Base-by-base conservation (phyloP, 2,888 invertebrate genomes). In the Apamea anceps region DNA sequence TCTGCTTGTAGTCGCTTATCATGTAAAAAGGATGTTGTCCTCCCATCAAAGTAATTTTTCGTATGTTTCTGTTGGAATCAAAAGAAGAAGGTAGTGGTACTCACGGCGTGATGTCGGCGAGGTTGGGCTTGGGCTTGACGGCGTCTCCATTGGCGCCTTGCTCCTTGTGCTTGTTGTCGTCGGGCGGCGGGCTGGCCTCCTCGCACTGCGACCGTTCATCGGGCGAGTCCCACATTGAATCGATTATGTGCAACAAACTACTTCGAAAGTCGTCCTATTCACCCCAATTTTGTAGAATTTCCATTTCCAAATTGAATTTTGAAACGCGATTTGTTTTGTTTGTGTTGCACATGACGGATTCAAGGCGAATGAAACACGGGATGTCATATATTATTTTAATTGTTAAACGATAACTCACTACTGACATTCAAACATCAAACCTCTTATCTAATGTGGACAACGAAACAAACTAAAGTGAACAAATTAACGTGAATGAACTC, bases 101-200 rank as follows among this genome's bases (percentile, higher is more conserved):
- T 97, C 94, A 98, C 98, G 98, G 98, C 87, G 98, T 98, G 87
- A 97, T 97, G 88, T 96, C 97, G 82, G 97, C 95, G 89, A 97
- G 91, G 91, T 96, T 95, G 89, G 97, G 97, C 88, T 97, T 97
- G 73, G 96, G 94, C 89, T 97, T 97, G 93, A 93, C 90, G 71
- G 94, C 95, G 90, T 96, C 93, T 90, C 97, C 92, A 93, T 95
- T 95, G 91, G 94, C 90, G 90, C 92, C 93, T 87, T 90, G 92
- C 28, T 96, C 96, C 87, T 95, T 95, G 88, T 94, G 93, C 89
- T 94, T 92, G 91, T 94, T 89, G 89, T 94, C 92, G 91, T 91
- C 92, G 80, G 94, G 93, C 87, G 94, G 95, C 89, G 95, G 93
- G 85, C 92, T 91, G 86, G 93, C 94, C 84, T 93, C 95, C 94